These are phyloP conservation scores for Promerops cafer DNA, from an alignment of 2,113 vertebrate genomes.

Conservation along the genomic window DNA sequence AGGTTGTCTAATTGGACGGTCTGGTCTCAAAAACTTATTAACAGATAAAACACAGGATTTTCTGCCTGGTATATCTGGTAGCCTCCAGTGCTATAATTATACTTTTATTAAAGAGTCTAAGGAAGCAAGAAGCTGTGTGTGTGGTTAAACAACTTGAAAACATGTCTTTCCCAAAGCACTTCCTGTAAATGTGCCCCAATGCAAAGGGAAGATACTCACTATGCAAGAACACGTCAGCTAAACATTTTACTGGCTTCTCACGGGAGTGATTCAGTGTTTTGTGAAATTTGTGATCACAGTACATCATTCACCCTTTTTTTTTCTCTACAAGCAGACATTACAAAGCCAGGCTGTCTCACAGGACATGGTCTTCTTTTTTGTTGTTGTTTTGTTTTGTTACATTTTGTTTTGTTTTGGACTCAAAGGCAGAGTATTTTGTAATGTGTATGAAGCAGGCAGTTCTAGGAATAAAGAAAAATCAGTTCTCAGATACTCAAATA, in stretches of 20 bases:
- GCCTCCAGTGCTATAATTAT: not conserved
- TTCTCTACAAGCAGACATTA: not conserved
- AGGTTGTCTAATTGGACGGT: not conserved
- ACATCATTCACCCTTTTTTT: not conserved
- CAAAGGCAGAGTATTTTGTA: not conserved
- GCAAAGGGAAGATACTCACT: not conserved
- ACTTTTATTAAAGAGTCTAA: not conserved
- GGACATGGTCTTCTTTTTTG: too few relatives aligned
- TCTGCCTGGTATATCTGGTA: not conserved
- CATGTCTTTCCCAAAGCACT: not conserved
- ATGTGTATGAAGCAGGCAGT: not conserved
- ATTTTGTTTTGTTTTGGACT: not conserved
- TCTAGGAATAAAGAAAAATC: not conserved
- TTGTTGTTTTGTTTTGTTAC: not conserved
- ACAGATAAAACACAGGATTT: not conserved
- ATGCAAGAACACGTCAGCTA: not conserved
- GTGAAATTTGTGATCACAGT: not conserved
- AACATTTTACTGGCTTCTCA: not conserved
- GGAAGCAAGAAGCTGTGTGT: not conserved
- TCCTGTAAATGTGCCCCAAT: not conserved
- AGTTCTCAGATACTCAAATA: accelerated
- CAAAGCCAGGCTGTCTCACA: not conserved
- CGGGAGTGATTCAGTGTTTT: not conserved
- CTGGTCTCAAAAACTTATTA: not conserved
- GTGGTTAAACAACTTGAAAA: not conserved